Evolutionary conservation across 2,888 invertebrate species (phyloP).

Genomic region (Erannis defoliaria): DNA sequence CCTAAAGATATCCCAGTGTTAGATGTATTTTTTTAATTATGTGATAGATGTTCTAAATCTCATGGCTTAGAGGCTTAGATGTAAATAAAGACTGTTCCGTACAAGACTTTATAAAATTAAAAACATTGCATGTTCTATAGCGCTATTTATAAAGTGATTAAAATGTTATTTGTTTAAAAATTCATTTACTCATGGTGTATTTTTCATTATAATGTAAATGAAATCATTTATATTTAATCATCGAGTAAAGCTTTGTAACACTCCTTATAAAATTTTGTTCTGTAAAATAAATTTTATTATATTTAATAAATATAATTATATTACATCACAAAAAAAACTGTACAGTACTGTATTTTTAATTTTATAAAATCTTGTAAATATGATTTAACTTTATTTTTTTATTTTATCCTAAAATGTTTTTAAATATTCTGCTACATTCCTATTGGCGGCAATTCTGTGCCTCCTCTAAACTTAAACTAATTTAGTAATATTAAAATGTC

Average conservation of each 20-base stretch:
- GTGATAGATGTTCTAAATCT: slow-evolving; percentile 26
- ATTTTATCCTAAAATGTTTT: neutral
- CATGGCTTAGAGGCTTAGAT: slow-evolving; percentile 30
- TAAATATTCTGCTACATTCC: slow-evolving; percentile 17
- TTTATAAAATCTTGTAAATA: slow-evolving; percentile 18
- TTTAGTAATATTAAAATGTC: too few relatives aligned
- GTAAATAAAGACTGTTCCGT: slow-evolving; percentile 36
- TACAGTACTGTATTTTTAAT: neutral
- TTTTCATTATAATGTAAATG: too few relatives aligned
- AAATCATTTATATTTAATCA: too few relatives aligned
- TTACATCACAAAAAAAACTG: neutral
- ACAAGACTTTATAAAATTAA: slow-evolving; percentile 29
- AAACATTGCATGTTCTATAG: neutral
- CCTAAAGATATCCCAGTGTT: neutral
- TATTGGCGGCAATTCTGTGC: neutral
- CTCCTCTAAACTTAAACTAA: neutral
- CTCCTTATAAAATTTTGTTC: neutral
- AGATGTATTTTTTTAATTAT: neutral
- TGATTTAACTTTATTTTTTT: neutral
- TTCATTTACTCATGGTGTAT: too few relatives aligned
- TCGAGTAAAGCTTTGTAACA: neutral
- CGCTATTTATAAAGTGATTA: too few relatives aligned
- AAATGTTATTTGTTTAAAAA: too few relatives aligned
- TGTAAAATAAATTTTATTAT: too few relatives aligned
- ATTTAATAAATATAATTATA: too few relatives aligned